Conservation (phyloP, 1,140 invertebrate species). For the Harpegnathos saltator region DNA sequence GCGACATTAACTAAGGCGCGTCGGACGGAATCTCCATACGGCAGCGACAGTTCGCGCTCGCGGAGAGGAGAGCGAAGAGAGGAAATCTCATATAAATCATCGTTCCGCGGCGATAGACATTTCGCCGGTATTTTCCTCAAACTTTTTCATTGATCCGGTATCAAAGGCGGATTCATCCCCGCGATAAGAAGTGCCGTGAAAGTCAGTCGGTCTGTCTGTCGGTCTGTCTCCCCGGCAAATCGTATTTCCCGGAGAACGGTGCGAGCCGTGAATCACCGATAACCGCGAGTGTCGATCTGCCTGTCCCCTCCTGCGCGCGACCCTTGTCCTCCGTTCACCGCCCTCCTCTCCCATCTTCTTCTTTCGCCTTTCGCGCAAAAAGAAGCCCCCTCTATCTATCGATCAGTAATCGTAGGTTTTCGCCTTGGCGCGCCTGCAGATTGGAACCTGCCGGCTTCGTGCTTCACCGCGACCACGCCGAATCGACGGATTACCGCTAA, state of each 20-base stretch:
- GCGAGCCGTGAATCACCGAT: conserved; percentile 60
- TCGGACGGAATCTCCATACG: too few relatives aligned
- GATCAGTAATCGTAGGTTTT: conserved; percentile 62
- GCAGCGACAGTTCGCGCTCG: too few relatives aligned
- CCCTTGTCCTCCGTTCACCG: too few relatives aligned
- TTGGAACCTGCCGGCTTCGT: conserved; percentile 41
- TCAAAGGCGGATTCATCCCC: conserved; percentile 49
- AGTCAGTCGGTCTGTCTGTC: conserved; percentile 9
- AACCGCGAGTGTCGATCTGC: conserved; percentile 45
- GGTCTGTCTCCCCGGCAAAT: conserved; percentile 48
- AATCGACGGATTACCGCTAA: conserved; percentile 48
- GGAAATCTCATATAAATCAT: conserved; percentile 35
- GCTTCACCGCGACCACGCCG: conserved; percentile 47
- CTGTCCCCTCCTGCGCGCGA: conserved; percentile 10
- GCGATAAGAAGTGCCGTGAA: conserved; percentile 54
- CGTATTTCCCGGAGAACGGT: conserved; percentile 46
- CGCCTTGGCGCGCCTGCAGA: conserved; percentile 35
- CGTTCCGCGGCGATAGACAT: conserved; percentile 18
- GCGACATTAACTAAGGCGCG: too few relatives aligned
- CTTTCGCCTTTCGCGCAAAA: conserved; percentile 28
- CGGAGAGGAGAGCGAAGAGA: neutral
- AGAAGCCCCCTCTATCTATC: conserved; percentile 53
- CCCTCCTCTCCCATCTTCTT: too few relatives aligned
- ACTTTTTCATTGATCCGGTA: conserved; percentile 52
- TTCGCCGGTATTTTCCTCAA: conserved; percentile 30